phyloP scores from a whole-genome alignment of 2,888 invertebrate species.

The Brassicogethes aeneus region DNA sequence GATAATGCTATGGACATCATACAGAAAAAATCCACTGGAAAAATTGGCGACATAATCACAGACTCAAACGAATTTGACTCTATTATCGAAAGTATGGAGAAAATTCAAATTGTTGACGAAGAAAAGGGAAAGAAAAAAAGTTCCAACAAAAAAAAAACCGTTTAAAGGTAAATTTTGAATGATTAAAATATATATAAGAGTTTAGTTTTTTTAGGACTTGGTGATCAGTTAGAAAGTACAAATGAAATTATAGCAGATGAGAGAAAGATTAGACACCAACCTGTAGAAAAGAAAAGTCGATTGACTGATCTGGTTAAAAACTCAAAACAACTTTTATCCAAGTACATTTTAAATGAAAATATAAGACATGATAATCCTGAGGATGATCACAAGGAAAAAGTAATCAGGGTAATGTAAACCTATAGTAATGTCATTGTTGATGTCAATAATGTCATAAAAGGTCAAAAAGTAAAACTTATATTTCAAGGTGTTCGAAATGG shows the following conservation, averaged over 20 bases:
- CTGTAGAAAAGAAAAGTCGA: conserved; percentile 41
- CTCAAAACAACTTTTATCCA: conserved; percentile 31
- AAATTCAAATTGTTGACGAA: conserved; percentile 7
- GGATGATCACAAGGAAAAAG: conserved; percentile 23
- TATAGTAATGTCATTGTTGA: conserved; percentile 18
- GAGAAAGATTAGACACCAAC: conserved; percentile 18
- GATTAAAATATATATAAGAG: too few species aligned
- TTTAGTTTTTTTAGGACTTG: conserved; percentile 11
- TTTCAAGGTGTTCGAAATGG: too few species aligned
- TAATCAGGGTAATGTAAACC: conserved; percentile 22
- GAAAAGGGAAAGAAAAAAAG: conserved; percentile 2
- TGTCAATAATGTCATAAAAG: conserved; percentile 13
- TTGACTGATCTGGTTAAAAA: conserved; percentile 37
- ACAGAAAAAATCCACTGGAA: conserved; percentile 12
- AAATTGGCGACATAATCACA: background rate
- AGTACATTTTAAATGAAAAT: conserved; percentile 27
- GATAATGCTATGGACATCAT: conserved; percentile 34
- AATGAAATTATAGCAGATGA: conserved; percentile 15
- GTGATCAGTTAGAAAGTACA: conserved; percentile 23
- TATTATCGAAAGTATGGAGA: conserved; percentile 20
- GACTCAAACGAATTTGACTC: conserved; percentile 6
- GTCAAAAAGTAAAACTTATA: too few species aligned
- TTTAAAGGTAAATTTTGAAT: too few species aligned
- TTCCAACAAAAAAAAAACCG: conserved; percentile 8
- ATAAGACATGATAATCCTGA: conserved; percentile 16